Percentiles rank a stretch among this genome's conserved stretches.
These are phyloP conservation scores for Calephelis nemesis DNA, from an alignment of 1,140 invertebrate genomes.

Conservation along the genomic window DNA sequence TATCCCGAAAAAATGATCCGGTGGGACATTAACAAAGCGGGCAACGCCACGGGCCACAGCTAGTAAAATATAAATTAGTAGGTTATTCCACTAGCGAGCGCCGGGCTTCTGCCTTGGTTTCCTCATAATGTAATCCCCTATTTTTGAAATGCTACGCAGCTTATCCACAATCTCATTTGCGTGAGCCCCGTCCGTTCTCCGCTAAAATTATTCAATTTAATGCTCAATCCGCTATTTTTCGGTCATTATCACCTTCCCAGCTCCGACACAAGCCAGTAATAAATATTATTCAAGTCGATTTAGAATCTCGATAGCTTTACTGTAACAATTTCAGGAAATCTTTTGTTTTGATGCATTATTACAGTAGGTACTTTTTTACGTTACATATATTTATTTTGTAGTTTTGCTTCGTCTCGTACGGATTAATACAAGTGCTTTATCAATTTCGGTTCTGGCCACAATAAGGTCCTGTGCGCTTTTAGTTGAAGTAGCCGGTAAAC, in stretches of 20 bases:
- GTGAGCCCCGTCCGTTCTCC: constrained; percentile 41
- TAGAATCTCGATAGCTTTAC: constrained; percentile 19
- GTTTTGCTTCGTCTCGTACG: too few relatives aligned
- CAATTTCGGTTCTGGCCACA: too few relatives aligned
- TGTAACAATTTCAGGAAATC: background rate
- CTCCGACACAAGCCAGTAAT: constrained; percentile 41
- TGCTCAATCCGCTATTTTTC: constrained; percentile 56
- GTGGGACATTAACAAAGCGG: too few relatives aligned
- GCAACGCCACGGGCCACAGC: too few relatives aligned
- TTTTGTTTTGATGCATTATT: background rate
- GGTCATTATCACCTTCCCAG: constrained; percentile 51
- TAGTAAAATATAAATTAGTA: too few relatives aligned
- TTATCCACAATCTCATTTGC: constrained; percentile 60
- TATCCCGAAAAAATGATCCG: too few relatives aligned
- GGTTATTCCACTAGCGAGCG: too few relatives aligned
- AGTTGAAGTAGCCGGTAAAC: too few relatives aligned
- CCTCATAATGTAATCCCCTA: constrained; percentile 25
- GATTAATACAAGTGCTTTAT: too few relatives aligned
- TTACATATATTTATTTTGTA: too few relatives aligned
- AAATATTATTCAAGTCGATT: constrained; percentile 45
- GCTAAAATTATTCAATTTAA: constrained; percentile 61
- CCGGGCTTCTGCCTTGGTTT: constrained; percentile 3
- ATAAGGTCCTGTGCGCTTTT: too few relatives aligned
- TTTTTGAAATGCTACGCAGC: constrained; percentile 50
- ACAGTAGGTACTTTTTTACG: too few relatives aligned